Base-by-base conservation (phyloP, 2,888 invertebrate genomes). In the Deroplatys truncata region DNA sequence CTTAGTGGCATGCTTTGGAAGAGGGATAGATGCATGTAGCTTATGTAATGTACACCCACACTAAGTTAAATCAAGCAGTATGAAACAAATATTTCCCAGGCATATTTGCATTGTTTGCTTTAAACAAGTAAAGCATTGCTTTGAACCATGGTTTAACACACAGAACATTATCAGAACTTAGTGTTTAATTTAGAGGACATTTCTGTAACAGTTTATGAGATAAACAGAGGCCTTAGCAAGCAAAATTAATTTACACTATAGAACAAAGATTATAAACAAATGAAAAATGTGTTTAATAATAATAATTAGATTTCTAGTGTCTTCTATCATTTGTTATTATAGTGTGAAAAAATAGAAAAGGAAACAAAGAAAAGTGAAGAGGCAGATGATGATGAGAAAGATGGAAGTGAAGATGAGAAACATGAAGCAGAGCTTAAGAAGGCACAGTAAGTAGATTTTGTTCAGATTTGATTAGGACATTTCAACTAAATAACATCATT, bases 401-500 rank as follows among this genome's bases (percentile, higher is more conserved):
- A 94, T 90, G 89, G 91, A 91, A 89, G 90, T 91, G 87, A 90
- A 90, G 91, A 91, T 43, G 90, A 91, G 35, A 95, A 96, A 91
- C 96, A 96, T 92, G 96, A 97, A 93, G 95, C 95, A 0, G 97
- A 98, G 93, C 94, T 98, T 29, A 96, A 96, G 91, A 95, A 96
- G 90, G 97, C 97, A 35, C 96, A 96, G 95, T 96, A 92, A 93
- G 94, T 92, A 35, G 43, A 90, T 84, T 86, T 90, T 90, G 28
- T 89, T 90, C 83, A 86, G 43, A 13, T 43, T 43, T 43, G 43
- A 43, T 43, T 43, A 43, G 13, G 10, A 43, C 13, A 13, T 87
- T 85, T 85, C 7, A 31, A 83, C 31, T 29, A n/a, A 85, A 72
- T 49, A 84, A 72, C 25, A 20, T 9, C 20, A 72, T 20, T 2